Percentiles rank a stretch among this genome's conserved stretches.
phyloP scores from a whole-genome alignment of 2,797 vertebrate species.

The Semaprochilodus insignis region DNA sequence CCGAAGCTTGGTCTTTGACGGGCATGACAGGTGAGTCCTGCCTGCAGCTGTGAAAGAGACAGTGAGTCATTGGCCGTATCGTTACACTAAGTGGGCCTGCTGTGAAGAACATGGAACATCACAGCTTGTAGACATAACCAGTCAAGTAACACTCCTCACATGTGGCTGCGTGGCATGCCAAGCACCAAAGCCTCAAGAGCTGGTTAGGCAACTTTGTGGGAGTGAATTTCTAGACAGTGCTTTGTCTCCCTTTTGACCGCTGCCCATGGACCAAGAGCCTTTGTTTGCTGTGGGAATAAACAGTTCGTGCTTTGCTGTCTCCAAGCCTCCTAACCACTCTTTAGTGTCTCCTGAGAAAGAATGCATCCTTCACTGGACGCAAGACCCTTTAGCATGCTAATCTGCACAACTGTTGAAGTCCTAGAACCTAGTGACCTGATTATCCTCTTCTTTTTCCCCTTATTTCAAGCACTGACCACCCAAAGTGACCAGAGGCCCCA shows the following conservation, averaged over 20 bases:
- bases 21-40: conserved; percentile 20
- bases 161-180: conserved; percentile 13
- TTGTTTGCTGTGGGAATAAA: conserved; percentile 43
- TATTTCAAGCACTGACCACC: conserved; percentile 33
- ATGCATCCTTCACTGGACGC: conserved; percentile 3
- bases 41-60: conserved; percentile 7
- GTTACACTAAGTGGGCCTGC: conserved; percentile 16
- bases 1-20: not conserved
- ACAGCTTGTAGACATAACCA: conserved; percentile 20
- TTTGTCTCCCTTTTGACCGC: conserved; percentile 31
- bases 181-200: conserved; percentile 28
- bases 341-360: conserved; percentile 30
- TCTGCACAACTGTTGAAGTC: not conserved
- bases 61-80: conserved; percentile 11
- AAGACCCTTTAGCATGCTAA: conserved; percentile 3
- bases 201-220: conserved; percentile 47
- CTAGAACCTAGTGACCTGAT: not conserved
- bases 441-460: not conserved
- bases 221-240: conserved; percentile 17
- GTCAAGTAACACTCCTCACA: conserved; percentile 31
- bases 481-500: conserved; percentile 20
- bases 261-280: not conserved
- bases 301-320: conserved; percentile 28
- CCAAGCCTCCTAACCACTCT: not conserved
- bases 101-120: conserved; percentile 9